phyloP scores from a whole-genome alignment of 2,888 invertebrate genomes.

The Alloplasta piceator region DNA sequence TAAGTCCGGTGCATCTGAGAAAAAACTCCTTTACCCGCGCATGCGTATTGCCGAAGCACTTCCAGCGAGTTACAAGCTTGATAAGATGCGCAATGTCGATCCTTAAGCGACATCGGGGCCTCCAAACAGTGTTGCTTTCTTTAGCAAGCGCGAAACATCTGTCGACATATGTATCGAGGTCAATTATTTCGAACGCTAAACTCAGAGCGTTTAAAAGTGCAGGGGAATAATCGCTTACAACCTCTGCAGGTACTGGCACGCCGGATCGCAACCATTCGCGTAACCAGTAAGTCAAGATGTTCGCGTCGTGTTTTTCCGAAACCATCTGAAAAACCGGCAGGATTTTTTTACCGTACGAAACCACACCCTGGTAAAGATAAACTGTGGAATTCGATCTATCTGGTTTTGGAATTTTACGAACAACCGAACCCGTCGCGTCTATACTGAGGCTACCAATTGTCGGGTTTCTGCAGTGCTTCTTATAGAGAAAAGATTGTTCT shows the following conservation, averaged over 20 bases:
- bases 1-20: slow-evolving; percentile 38
- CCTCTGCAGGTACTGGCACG: slow-evolving; percentile 32
- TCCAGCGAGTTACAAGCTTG: slow-evolving; percentile 43
- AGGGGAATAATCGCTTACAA: slow-evolving; percentile 49
- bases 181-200: slow-evolving; percentile 16
- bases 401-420: slow-evolving; percentile 32
- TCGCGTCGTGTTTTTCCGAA: slow-evolving; percentile 55
- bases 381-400: slow-evolving; percentile 35
- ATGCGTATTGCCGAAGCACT: slow-evolving; percentile 34
- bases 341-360: slow-evolving; percentile 37
- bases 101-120: slow-evolving; percentile 14
- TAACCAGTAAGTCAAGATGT: slow-evolving; percentile 44
- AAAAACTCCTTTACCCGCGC: slow-evolving; percentile 42
- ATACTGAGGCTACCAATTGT: slow-evolving; percentile 36
- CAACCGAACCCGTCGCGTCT: slow-evolving; percentile 49
- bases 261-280: slow-evolving; percentile 38
- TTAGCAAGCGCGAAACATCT: slow-evolving; percentile 6
- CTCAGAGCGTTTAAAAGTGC: slow-evolving; percentile 41
- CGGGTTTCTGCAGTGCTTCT: slow-evolving; percentile 17
- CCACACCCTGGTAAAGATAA: slow-evolving; percentile 41
- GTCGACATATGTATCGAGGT: slow-evolving; percentile 28
- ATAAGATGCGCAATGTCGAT: slow-evolving; percentile 53
- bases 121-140: slow-evolving; percentile 2
- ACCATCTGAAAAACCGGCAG: slow-evolving; percentile 46
- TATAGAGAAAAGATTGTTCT: slow-evolving; percentile 41